Conservation (phyloP, 2,797 vertebrate genomes). For the Gambusia yucatana region DNA sequence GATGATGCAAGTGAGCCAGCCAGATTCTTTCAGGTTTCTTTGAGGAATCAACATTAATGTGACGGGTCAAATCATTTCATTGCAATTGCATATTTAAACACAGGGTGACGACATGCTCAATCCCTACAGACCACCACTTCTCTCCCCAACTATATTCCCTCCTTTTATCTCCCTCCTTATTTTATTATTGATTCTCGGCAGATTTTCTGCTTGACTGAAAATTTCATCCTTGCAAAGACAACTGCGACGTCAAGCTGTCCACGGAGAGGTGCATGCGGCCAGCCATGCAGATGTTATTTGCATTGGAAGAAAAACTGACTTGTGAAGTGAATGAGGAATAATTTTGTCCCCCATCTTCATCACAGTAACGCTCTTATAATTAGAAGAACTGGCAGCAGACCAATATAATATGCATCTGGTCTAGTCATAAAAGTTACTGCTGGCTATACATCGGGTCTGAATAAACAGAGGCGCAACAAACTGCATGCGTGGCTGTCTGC, state of each 20-base stretch:
- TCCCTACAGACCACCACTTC: conserved; percentile 17
- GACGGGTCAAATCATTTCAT: conserved; percentile 10
- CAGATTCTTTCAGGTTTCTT: conserved; percentile 13
- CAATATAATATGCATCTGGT: neutral
- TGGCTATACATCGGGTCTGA: conserved; percentile 14
- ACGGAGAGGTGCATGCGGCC: conserved; percentile 35
- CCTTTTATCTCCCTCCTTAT: neutral
- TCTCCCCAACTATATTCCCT: neutral
- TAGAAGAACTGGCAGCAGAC: neutral
- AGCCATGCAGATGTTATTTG: conserved; percentile 8
- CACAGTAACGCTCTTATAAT: neutral
- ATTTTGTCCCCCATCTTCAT: neutral
- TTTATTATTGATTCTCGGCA: conserved; percentile 38
- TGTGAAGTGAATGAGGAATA: conserved; percentile 17
- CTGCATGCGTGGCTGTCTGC: conserved; percentile 55
- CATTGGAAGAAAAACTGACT: conserved; percentile 14
- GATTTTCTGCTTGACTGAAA: conserved; percentile 50
- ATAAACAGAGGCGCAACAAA: conserved; percentile 44
- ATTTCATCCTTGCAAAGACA: conserved; percentile 25
- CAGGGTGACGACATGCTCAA: conserved; percentile 10
- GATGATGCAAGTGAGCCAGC: neutral
- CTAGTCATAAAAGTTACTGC: conserved; percentile 49
- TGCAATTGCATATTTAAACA: conserved; percentile 1
- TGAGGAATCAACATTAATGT: conserved; percentile 7
- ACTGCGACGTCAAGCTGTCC: conserved; percentile 22